phyloP scores from a whole-genome alignment of 1,140 invertebrate species.

The Ostrea edulis region DNA sequence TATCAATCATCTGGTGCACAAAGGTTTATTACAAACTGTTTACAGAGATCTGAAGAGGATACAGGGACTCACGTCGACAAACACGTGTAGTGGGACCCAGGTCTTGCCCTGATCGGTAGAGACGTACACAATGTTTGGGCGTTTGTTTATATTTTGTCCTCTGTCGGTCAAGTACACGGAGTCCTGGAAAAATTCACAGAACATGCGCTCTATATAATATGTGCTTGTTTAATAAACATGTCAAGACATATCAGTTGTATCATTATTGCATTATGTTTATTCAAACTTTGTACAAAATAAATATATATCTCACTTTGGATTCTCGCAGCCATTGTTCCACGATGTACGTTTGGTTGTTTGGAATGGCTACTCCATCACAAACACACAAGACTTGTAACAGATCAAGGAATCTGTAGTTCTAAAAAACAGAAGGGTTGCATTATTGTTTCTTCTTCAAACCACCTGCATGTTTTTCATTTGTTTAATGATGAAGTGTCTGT shows the following conservation, averaged over 20 bases:
- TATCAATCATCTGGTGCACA: not conserved
- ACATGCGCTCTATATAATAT: not conserved
- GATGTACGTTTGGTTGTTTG: constrained; percentile 79
- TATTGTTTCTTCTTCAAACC: not conserved
- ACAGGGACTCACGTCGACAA: constrained; percentile 75
- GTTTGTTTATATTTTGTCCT: constrained; percentile 77
- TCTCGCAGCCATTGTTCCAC: constrained; percentile 75
- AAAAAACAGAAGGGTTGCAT: constrained; percentile 39
- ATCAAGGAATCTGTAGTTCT: constrained; percentile 79
- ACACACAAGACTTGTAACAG: constrained; percentile 78
- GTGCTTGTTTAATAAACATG: constrained; percentile 29
- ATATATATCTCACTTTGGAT: constrained; percentile 31
- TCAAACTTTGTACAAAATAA: not conserved
- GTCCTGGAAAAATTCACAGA: constrained; percentile 57
- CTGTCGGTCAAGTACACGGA: constrained; percentile 75
- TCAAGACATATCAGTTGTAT: not conserved
- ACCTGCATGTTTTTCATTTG: not conserved
- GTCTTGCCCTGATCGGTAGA: constrained; percentile 71
- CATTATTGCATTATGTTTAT: not conserved
- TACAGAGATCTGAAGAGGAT: not conserved
- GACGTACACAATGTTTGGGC: constrained; percentile 77
- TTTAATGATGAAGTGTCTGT: not conserved
- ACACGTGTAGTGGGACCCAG: constrained; percentile 77
- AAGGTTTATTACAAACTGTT: constrained; percentile 7
- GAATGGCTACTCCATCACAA: constrained; percentile 78